phyloP scores from a whole-genome alignment of 2,113 vertebrate genomes.

The Carlito syrichta region DNA sequence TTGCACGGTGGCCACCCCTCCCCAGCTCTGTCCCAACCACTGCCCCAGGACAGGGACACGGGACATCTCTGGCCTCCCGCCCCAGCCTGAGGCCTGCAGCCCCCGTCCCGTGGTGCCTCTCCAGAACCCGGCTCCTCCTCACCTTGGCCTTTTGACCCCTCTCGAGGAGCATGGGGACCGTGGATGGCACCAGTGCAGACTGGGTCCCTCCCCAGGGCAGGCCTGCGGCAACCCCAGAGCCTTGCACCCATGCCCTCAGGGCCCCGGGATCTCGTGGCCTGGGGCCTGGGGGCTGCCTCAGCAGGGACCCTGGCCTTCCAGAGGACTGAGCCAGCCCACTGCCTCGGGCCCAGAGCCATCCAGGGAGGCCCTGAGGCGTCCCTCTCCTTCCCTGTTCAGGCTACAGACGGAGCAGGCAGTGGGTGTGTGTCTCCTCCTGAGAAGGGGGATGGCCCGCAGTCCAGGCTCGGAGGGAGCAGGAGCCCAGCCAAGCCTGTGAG shows the following conservation, averaged over 20 bases:
- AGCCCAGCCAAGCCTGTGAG: no score
- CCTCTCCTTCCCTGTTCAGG: not conserved
- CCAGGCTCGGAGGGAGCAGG: not conserved
- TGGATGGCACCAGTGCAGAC: no score
- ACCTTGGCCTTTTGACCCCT: constrained; percentile 61
- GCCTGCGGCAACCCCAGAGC: no score
- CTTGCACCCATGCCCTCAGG: rapidly evolving
- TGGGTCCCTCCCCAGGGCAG: not conserved
- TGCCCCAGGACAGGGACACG: not conserved
- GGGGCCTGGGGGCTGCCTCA: not conserved
- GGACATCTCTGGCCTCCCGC: not conserved
- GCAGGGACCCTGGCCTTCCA: rapidly evolving
- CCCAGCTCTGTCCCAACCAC: not conserved
- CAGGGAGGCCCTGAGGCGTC: not conserved
- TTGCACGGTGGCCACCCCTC: no score
- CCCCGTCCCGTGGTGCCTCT: not conserved
- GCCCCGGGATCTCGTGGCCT: not conserved
- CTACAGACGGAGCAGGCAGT: not conserved
- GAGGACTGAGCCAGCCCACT: no score
- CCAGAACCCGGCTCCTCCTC: not conserved
- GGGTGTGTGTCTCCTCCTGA: no score
- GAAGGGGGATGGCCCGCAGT: rapidly evolving
- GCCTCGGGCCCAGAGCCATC: not conserved
- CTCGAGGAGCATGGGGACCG: no score
- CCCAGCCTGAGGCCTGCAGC: no score